phyloP scores from a whole-genome alignment of 1,140 invertebrate genomes.

The honey bee (Apis mellifera) region DNA sequence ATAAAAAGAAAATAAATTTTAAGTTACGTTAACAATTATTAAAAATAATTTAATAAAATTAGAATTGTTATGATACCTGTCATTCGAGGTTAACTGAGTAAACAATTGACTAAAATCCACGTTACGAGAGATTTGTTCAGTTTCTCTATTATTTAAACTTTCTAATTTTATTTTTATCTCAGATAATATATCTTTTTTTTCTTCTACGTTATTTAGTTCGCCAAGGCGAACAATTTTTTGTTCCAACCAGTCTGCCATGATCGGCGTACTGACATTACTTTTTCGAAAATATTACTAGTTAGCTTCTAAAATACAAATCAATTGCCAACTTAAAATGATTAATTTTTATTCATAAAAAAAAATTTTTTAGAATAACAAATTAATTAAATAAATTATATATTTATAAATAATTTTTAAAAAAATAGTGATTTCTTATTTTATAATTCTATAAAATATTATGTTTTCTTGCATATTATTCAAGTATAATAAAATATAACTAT shows the following conservation, averaged over 20 bases:
- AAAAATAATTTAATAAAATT: conserved; percentile 33
- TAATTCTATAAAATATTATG: not conserved
- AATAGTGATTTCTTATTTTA: not conserved
- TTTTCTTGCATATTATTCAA: not conserved
- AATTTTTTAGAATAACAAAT: not conserved
- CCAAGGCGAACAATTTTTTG: conserved; percentile 62
- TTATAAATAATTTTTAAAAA: not conserved
- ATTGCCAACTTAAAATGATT: conserved; percentile 16
- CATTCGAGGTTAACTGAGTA: conserved; percentile 74
- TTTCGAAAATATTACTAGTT: not conserved
- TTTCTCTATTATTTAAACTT: conserved; percentile 59
- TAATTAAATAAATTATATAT: not conserved
- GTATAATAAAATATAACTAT: not conserved
- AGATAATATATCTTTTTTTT: conserved; percentile 65
- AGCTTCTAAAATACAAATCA: not conserved
- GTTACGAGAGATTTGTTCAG: conserved; percentile 62
- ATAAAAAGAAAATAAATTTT: conserved; percentile 14
- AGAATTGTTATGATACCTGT: conserved; percentile 71
- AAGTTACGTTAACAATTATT: not conserved
- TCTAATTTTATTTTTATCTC: conserved; percentile 74
- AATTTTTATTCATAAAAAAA: not conserved
- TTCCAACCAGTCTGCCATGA: conserved; percentile 71
- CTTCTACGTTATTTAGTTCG: conserved; percentile 60
- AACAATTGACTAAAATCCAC: conserved; percentile 70
- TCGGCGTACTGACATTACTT: conserved; percentile 20